phyloP scores from a whole-genome alignment of 2,797 vertebrate genomes.

The Lerista edwardsae region DNA sequence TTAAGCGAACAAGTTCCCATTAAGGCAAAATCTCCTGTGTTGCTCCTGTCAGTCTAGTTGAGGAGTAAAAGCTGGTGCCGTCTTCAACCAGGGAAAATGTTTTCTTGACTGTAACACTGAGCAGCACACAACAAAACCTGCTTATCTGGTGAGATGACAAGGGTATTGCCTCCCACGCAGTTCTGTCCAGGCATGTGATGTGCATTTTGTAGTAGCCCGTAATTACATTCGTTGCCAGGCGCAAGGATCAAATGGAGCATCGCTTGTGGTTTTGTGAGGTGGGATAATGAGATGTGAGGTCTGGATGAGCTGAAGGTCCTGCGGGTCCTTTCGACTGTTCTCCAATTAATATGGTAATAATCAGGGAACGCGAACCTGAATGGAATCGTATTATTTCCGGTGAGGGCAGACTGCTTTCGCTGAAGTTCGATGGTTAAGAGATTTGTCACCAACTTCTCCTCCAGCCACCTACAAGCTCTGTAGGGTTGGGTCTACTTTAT shows the following conservation, averaged over 20 bases:
- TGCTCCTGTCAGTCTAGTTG: conserved; percentile 48
- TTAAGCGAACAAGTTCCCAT: conserved; percentile 52
- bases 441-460: conserved; percentile 27
- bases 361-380: conserved; percentile 16
- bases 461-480: conserved; percentile 6
- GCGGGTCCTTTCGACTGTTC: conserved; percentile 11
- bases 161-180: conserved; percentile 48
- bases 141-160: conserved; percentile 57
- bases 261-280: conserved; percentile 36
- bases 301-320: conserved; percentile 17
- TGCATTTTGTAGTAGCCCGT: conserved; percentile 37
- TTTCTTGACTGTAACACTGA: conserved; percentile 39
- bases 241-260: conserved; percentile 43
- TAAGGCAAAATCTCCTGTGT: conserved; percentile 51
- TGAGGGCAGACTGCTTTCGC: conserved; percentile 14
- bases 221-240: conserved; percentile 49
- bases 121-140: conserved; percentile 45
- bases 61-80: conserved; percentile 42
- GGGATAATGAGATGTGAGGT: conserved; percentile 28
- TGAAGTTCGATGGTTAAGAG: conserved; percentile 20
- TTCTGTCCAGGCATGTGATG: conserved; percentile 53
- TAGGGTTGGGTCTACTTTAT: neutral
- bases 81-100: conserved; percentile 48
- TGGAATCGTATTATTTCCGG: conserved; percentile 23
- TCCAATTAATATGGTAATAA: conserved; percentile 28